Base-by-base conservation (phyloP, 2,888 invertebrate species). In the Arenicola marina region DNA sequence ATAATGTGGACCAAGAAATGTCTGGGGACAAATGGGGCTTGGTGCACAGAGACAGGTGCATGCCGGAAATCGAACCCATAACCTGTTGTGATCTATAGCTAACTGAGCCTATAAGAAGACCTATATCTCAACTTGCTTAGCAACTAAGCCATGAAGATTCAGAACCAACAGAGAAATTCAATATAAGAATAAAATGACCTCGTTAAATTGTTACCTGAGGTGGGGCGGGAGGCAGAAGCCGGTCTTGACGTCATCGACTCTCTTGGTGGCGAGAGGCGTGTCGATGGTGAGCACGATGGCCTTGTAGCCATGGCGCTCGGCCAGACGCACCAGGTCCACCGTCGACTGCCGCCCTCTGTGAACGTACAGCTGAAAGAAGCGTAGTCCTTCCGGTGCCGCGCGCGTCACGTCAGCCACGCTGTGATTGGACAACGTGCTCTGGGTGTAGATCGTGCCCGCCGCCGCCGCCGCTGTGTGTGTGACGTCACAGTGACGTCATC, bases 351-450 rank as follows among this genome's bases (percentile, higher is more conserved):
- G 32, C 87, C 86, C 74, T 85, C 85, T 0, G 92, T 92, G 1
- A 70, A 96, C 90, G 79, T 95, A 96, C 0, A 96, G 87, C 83
- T 97, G 94, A 80, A 94, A 93, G 93, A 94, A 95, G 79, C 92
- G 92, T 24, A 88, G 85, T 0, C 89, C 89, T 1, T 68, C 74
- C 1, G 75, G 73, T 4, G 67, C 73, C n/a, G 89, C 90, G 63
- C 86, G 80, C 0, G 92, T 91, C 1, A 95, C 89, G 80, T 95
- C 93, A 84, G 95, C 95, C 57, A 96, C 88, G 45, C 92, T 92
- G 71, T 89, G 89, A 0, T 93, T 95, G 0, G 94, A 87, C 65
- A 95, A 87, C 0, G 95, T 95, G 71, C 94, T 94, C 59, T 93
- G 84, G 28, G 89, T 92, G 79, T 89, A 94, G 67, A 94, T 86